Evolutionary conservation across 2,888 invertebrate genomes (phyloP), one percentile per base, ranked within the genome.

Genomic region (Melanchra persicariae): DNA sequence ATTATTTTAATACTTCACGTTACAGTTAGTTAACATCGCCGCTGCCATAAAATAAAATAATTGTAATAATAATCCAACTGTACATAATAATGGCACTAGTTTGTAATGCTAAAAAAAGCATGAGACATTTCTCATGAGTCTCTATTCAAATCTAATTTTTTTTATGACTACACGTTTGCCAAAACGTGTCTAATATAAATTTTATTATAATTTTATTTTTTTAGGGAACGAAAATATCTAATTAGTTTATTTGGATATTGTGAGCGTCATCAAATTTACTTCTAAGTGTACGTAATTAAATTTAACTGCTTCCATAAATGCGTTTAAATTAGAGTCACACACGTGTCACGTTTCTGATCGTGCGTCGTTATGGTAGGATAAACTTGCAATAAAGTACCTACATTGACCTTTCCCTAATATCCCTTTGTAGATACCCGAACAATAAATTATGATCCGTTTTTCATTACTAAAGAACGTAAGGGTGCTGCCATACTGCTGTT

Each of bases 91-190:
- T 45, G 8, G 19, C 12, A 15, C 9, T 51, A 15, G 24, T 51
- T 51, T 24, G 24, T 15, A 9, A 51, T 4, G 1, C 0, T 15
- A 7, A 40, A 40, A 40, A 40, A 40, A 4, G 4, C 40, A 40
- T 40, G 40, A 40, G 40, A 55, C n/a, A 55, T 34, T 55, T 55
- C 54, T n/a, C 54, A 55, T n/a, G 34, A 55, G n/a, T 12, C 6
- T n/a, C 34, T 34, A 55, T 55, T 34, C 19, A 54, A 34, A 54
- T n/a, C 10, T 19, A 9, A 34, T 4, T 34, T 55, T 34, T 55
- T 22, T 34, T 34, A n/a, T 12, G 34, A n/a, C 12, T 34, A 55
- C 6, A 1, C 15, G n/a, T 54, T 19, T 19, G 30, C n/a, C 7
- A 10, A 12, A 51, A 49, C 49, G 51, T 51, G 51, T 7, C 34